Evolutionary conservation across 2,113 vertebrate genomes (phyloP), one percentile per base, ranked within the genome.

Genomic region (Sorex araneus): DNA sequence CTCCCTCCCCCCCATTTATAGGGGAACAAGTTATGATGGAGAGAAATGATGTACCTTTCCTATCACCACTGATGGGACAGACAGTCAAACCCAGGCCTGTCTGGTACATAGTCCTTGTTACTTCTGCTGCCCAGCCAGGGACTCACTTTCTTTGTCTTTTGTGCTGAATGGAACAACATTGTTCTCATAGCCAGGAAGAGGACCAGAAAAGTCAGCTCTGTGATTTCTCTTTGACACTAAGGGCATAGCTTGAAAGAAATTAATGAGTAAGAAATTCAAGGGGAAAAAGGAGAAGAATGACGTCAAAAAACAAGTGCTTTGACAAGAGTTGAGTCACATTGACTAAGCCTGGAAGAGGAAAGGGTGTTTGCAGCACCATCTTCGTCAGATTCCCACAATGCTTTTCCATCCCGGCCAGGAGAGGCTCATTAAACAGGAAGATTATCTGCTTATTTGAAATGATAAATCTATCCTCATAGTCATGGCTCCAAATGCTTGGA

Each of bases 381-480:
- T 90, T 54, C 32, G 92, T 84, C 66, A 96, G 81, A 74, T 91
- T 75, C 54, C 25, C 43, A 87, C 66, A 88, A 92, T 96, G 90
- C 63, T 69, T 93, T 96, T 87, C 74, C 94, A 60, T 90, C 32
- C 73, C 77, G 45, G 45, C 11, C n/a, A 75, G 95, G 71, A 89
- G 85, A 76, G 16, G 82, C 69, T 96, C 82, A 93, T 97, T 96
- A 96, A 96, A 91, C 54, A 82, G 78, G 50, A 95, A 92, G 3
- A 9, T 94, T 92, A 92, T 97, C 67, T 94, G 70, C 64, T 94
- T 88, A 10, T 89, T 76, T 97, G 87, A n/a, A 87, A 92, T 94
- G 92, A 96, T 76, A 95, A 90, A 92, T 95, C 76, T 92, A 79
- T 78, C 60, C 81, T 93, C 85, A 91, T 47, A 92, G 74, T 91